phyloP scores from a whole-genome alignment of 2,113 vertebrate species.

The Gallinago jamesoni region DNA sequence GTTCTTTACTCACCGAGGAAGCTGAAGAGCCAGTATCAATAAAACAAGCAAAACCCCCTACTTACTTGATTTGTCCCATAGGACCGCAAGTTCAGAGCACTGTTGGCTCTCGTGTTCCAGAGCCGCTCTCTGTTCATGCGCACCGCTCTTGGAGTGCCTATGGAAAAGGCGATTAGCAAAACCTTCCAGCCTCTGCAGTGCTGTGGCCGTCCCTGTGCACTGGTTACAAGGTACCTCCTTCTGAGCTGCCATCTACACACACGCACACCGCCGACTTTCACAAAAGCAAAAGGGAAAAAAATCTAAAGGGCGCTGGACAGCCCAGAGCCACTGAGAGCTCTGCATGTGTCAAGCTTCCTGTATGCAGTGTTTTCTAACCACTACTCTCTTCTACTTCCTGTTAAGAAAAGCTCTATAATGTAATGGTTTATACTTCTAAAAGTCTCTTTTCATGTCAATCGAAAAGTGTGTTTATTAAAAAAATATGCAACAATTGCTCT shows the following conservation, averaged over 20 bases:
- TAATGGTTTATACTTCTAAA: constrained; percentile 32
- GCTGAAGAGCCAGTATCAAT: neutral
- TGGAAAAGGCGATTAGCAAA: constrained; percentile 89
- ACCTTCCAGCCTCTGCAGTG: constrained; percentile 84
- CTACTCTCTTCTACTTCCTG: constrained; percentile 77
- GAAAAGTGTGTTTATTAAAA: neutral
- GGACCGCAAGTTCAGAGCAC: constrained; percentile 81
- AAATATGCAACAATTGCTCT: neutral
- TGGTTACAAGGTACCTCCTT: constrained; percentile 78
- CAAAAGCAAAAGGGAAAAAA: neutral
- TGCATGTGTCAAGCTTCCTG: constrained; percentile 87
- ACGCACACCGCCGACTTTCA: neutral
- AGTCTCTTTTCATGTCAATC: neutral
- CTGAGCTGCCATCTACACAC: constrained; percentile 83
- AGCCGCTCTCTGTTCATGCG: constrained; percentile 77
- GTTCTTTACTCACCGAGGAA: neutral
- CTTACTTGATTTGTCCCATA: constrained; percentile 93
- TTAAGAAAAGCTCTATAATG: constrained; percentile 70
- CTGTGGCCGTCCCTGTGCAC: constrained; percentile 70
- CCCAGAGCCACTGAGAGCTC: constrained; percentile 61
- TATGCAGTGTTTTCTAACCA: constrained; percentile 77
- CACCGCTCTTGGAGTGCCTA: constrained; percentile 79
- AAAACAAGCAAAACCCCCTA: constrained; percentile 4
- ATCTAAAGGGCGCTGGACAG: constrained; percentile 63
- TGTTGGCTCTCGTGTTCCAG: constrained; percentile 81